Evolutionary conservation across 2,888 invertebrate species (phyloP).

Genomic region (Spisula subtruncata): DNA sequence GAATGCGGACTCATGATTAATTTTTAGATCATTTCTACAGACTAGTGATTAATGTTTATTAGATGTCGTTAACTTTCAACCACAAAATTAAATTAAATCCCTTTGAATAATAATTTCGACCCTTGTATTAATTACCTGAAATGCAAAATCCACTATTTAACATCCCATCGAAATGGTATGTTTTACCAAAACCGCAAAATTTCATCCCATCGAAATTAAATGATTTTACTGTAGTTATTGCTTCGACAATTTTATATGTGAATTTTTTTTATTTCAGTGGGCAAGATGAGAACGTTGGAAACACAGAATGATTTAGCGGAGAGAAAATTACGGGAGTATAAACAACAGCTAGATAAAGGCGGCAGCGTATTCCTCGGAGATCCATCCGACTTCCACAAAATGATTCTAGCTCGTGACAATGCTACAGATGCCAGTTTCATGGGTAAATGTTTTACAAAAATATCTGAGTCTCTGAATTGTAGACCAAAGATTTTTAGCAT

Average conservation of each 20-base stretch:
- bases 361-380: slow-evolving; percentile 76
- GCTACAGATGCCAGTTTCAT: slow-evolving; percentile 71
- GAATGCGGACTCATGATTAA: background rate
- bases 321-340: slow-evolving; percentile 74
- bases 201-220: too few relatives aligned
- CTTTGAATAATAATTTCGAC: too few relatives aligned
- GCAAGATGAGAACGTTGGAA: slow-evolving; percentile 72
- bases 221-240: too few relatives aligned
- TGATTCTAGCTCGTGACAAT: slow-evolving; percentile 60
- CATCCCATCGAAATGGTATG: too few relatives aligned
- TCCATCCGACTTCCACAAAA: slow-evolving; percentile 72
- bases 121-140: too few relatives aligned
- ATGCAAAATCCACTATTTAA: too few relatives aligned
- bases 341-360: slow-evolving; percentile 73
- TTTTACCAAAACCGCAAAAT: too few relatives aligned
- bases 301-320: slow-evolving; percentile 77
- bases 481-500: too few relatives aligned
- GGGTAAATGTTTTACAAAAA: slow-evolving; percentile 56
- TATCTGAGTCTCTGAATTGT: too few relatives aligned
- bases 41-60: background rate
- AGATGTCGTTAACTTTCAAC: too few relatives aligned
- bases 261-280: slow-evolving; percentile 59
- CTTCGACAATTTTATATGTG: background rate
- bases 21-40: background rate
- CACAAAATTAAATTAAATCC: too few relatives aligned